Evolutionary conservation across 2,797 vertebrate species (phyloP), one percentile per base, ranked within the genome.

Genomic region (Chaenodraco wilsoni): DNA sequence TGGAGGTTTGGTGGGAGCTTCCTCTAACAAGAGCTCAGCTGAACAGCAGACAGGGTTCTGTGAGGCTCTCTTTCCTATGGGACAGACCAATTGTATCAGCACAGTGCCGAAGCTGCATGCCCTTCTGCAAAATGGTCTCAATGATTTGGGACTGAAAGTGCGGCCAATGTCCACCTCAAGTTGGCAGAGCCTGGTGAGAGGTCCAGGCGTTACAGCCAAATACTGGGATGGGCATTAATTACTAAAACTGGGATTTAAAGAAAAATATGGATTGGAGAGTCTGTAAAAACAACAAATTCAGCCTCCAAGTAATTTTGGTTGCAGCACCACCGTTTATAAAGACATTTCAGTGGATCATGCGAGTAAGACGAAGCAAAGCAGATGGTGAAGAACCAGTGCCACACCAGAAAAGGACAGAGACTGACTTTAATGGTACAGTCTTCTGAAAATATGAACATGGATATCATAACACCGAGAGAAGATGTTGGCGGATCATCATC

Each of bases 1-100:
- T 64, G 69, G n/a, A 44, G 52, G 68, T 76, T 50, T 46, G 77
- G 54, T 50, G 63, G 59, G 37, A 79, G 72, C 65, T 75, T 75
- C 77, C 77, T 45, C 3, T 74, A 84, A 76, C 79, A 64, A 73
- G 43, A 70, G 49, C 60, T 55, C 63, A 65, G 61, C 83, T 83
- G 78, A 82, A 57, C 59, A 79, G 79, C 75, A 37, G 33, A 67
- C 48, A 51, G 69, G 1, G 2, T 52, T 59, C 60, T 68, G 45
- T 78, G 55, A 84, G 76, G 52, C 69, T 67, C 51, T 17, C 54
- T 46, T 27, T 31, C 48, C 63, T 81, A 44, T 33, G 72, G 72
- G 60, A 69, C 7, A 31, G n/a, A 72, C 10, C 45, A 40, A 41
- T 74, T 78, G 81, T 37, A 51, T 51, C 31, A 69, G 64, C 31